phyloP scores from a whole-genome alignment of 2,888 invertebrate species.

The Cosmopolites sordidus region DNA sequence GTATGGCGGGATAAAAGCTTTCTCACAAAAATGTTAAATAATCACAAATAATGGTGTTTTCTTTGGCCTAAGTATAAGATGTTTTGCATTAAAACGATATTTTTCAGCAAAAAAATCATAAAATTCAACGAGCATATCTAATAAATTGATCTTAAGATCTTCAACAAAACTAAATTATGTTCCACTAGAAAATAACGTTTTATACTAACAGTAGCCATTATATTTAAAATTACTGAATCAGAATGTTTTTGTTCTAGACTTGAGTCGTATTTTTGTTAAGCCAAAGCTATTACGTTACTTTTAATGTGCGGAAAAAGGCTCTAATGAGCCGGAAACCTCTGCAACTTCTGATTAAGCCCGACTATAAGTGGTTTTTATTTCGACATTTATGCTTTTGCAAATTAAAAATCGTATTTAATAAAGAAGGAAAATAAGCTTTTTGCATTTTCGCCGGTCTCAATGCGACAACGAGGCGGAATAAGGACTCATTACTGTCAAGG shows the following conservation, averaged over 20 bases:
- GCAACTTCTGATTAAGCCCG: slow-evolving; percentile 18
- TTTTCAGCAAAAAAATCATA: no score
- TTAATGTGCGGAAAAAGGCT: slow-evolving; percentile 6
- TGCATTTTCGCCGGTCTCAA: slow-evolving; percentile 14
- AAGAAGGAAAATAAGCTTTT: slow-evolving; percentile 17
- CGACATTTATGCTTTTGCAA: slow-evolving; percentile 19
- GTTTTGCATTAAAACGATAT: no score
- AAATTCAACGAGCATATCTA: no score
- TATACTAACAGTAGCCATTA: no score
- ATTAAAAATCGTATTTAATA: slow-evolving; percentile 26
- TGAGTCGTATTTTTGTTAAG: not conserved
- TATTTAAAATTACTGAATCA: no score
- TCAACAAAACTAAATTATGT: no score
- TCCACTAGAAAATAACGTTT: no score
- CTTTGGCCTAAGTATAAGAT: no score
- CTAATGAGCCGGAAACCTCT: slow-evolving; percentile 16
- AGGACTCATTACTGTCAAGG: slow-evolving; percentile 11
- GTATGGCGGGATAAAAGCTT: no score
- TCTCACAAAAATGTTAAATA: no score
- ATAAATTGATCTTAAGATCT: no score
- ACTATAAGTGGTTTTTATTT: slow-evolving; percentile 22
- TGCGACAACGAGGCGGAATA: slow-evolving; percentile 10
- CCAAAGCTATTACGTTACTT: not conserved
- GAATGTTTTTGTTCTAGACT: not conserved
- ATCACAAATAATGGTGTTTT: no score